Conservation (phyloP, 2,113 vertebrate species). For the Phrynosoma platyrhinos region DNA sequence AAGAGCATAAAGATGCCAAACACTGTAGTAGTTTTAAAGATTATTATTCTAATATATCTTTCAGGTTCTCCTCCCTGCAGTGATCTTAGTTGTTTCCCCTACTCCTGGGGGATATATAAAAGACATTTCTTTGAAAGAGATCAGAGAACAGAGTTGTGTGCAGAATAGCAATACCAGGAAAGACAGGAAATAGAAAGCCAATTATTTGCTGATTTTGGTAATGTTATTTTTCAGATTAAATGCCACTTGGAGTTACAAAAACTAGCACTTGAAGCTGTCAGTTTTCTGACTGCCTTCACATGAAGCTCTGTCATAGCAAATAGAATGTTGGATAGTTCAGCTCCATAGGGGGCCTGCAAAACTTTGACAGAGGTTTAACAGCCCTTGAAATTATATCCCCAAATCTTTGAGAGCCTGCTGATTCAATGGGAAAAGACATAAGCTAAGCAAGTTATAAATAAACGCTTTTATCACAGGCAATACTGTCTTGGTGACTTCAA, state of each 20-base stretch:
- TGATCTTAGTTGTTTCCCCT: not conserved
- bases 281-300: slow-evolving; percentile 78
- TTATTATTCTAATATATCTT: slow-evolving; percentile 29
- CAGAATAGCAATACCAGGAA: slow-evolving; percentile 54
- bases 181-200: slow-evolving; percentile 72
- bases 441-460: slow-evolving; percentile 85
- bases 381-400: slow-evolving; percentile 87
- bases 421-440: slow-evolving; percentile 85
- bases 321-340: slow-evolving; percentile 79
- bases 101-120: slow-evolving; percentile 9
- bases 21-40: not conserved
- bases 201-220: slow-evolving; percentile 82
- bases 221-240: slow-evolving; percentile 84
- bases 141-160: slow-evolving; percentile 48
- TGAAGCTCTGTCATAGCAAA: slow-evolving; percentile 81
- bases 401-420: slow-evolving; percentile 83
- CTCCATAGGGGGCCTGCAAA: slow-evolving; percentile 83
- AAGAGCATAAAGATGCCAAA: not conserved
- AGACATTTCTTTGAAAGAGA: slow-evolving; percentile 41
- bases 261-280: slow-evolving; percentile 76
- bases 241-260: slow-evolving; percentile 81
- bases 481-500: slow-evolving; percentile 85
- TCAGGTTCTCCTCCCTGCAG: not conserved
- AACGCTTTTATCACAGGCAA: slow-evolving; percentile 85
- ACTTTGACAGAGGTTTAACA: slow-evolving; percentile 87